These are phyloP conservation scores for Drosophila melanogaster DNA, from an alignment of 1,140 invertebrate species.

Conservation along the genomic window Release_6_plus_ISO1_MT NT_033777.3:10064001-10064500, in stretches of 20 bases:
- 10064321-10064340: background rate
- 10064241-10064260: slow-evolving; percentile 35
- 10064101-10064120: slow-evolving; percentile 13
- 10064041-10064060: slow-evolving; percentile 9
- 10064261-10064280: slow-evolving; percentile 26
- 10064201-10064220: slow-evolving; percentile 51
- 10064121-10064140: fast-evolving
- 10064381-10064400: slow-evolving; percentile 52
- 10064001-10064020: slow-evolving; percentile 30
- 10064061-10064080: slow-evolving; percentile 14
- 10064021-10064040: slow-evolving; percentile 12
- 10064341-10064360: slow-evolving; percentile 13
- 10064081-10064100: slow-evolving; percentile 32
- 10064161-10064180: slow-evolving; percentile 20
- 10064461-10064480: slow-evolving; percentile 44
- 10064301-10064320: slow-evolving; percentile 57
- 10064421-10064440: slow-evolving; percentile 42
- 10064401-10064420: slow-evolving; percentile 19
- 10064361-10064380: slow-evolving; percentile 44
- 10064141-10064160: background rate
- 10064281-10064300: slow-evolving; percentile 63
- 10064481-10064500: slow-evolving; percentile 50
- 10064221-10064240: slow-evolving; percentile 12
- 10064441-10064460: slow-evolving; percentile 25
- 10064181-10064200: slow-evolving; percentile 42